Conservation (phyloP, 2,888 invertebrate species). For the Cyaniris semiargus region DNA sequence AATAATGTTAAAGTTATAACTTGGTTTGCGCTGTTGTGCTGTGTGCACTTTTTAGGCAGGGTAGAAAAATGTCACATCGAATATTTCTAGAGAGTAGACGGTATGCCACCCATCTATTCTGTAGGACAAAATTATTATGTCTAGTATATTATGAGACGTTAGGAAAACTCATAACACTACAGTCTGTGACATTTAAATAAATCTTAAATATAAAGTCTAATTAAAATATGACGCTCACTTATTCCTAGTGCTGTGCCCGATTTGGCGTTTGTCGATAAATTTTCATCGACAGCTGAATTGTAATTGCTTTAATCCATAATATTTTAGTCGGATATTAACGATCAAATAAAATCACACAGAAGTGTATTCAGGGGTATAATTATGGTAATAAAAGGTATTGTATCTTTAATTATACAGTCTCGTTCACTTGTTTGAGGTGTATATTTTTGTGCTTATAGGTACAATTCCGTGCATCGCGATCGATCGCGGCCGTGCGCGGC, state of each 20-base stretch:
- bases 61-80: background rate
- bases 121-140: no score
- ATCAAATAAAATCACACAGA: conserved; percentile 6
- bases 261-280: background rate
- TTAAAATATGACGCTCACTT: conserved; percentile 24
- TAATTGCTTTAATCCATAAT: conserved; percentile 4
- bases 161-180: background rate
- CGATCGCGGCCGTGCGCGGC: no score
- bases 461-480: no score
- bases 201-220: conserved; percentile 11
- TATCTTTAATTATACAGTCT: background rate
- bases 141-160: no score
- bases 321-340: conserved; percentile 10
- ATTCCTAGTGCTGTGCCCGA: background rate
- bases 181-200: background rate
- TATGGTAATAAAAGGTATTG: background rate
- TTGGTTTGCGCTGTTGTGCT: no score
- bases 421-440: background rate
- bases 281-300: background rate
- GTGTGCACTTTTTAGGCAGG: no score
- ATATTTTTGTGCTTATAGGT: no score
- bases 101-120: no score
- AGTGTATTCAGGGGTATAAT: background rate
- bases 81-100: background rate
- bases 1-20: no score